Base-by-base conservation (phyloP, 2,888 invertebrate species). In the Rutpela maculata region DNA sequence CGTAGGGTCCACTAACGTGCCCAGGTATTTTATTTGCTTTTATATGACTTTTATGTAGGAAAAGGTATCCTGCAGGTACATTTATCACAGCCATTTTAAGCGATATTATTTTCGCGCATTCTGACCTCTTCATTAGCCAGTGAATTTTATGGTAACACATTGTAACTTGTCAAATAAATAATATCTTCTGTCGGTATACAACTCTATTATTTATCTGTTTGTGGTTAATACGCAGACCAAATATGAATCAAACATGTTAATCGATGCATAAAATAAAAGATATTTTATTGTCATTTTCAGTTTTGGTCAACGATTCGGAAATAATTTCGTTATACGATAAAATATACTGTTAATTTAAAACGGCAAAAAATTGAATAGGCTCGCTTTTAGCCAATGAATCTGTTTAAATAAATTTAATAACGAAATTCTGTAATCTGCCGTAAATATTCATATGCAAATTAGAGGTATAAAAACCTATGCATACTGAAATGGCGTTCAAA, bases 171-270 rank as follows among this genome's bases (percentile, higher is more conserved):
- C 69, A 69, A 35, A 69, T 69, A 69, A 69, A 69, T 69, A 69
- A 69, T 59, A 67, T 67, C 67, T 55, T 26, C 65, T 67, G 67
- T 69, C 57, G 35, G 69, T 35, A 35, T 69, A 7, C 66, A 66
- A 67, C 50, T 67, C 66, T 50, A 63, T 78, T 66, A 63, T 74
- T 65, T 66, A 57, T 57, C 18, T 18, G 18, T 65, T 22, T 55
- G 65, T 26, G 70, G 63, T 63, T 55, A 59, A 26, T n/a, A 50
- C 71, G 19, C 63, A 19, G 12, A 35, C 55, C 63, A 43, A 43
- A 69, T 68, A 65, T 77, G 73, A 73, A 76, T 73, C 57, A 59
- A 72, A 75, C 65, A 75, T 78, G 72, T 69, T 69, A 73, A 73
- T 73, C 43, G 75, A 26, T 22, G 68, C 59, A 69, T 68, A 65